A percentile compares a stretch with the other conserved stretches of the same genome.
Conservation (phyloP, 35 echinoderm and acorn worm genomes). For the Eucidaris tribuloides region DNA sequence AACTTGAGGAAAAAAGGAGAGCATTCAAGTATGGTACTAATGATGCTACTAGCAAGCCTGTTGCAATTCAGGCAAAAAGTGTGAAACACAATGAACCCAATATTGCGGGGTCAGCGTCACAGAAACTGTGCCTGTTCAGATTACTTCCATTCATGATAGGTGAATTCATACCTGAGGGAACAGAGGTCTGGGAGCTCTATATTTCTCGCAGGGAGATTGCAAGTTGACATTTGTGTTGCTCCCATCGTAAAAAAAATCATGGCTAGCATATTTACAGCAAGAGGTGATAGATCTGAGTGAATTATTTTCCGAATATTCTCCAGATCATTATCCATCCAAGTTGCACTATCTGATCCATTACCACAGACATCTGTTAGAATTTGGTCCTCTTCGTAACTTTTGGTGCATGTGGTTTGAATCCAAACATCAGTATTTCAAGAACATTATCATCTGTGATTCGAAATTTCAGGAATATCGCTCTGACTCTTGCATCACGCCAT, state of each 20-base stretch:
- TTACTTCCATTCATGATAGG: not conserved
- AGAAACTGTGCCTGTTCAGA: not conserved
- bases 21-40: not conserved
- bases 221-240: not conserved
- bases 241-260: not conserved
- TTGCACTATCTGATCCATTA: not conserved
- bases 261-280: not conserved
- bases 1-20: no score
- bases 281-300: not conserved
- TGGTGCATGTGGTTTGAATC: slow-evolving; percentile 1
- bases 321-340: not conserved
- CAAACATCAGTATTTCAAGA: slow-evolving; percentile 8
- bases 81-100: not conserved
- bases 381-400: not conserved
- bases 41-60: not conserved
- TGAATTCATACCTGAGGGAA: not conserved
- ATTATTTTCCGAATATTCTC: not conserved
- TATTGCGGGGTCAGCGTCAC: not conserved
- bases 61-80: not conserved
- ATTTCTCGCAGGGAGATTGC: not conserved
- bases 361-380: not conserved
- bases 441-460: not conserved
- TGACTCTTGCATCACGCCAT: not conserved
- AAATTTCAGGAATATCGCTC: not conserved
- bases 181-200: not conserved